A percentile compares a stretch with the other conserved stretches of the same genome.
These are phyloP conservation scores for Girardia tigrina DNA, from an alignment of 2,888 invertebrate species.

Conservation along the genomic window DNA sequence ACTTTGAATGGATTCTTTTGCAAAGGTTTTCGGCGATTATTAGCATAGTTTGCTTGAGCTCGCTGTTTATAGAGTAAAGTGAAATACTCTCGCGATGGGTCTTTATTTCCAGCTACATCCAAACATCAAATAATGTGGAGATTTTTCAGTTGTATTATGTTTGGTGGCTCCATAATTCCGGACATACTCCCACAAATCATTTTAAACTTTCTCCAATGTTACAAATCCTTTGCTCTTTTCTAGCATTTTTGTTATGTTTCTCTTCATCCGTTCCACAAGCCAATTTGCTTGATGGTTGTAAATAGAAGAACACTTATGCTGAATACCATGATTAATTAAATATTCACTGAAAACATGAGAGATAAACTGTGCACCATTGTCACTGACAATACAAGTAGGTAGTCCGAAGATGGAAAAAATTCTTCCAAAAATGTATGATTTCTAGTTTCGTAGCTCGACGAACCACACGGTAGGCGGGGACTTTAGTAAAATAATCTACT, in stretches of 20 bases:
- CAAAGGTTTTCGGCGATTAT: slow-evolving; percentile 26
- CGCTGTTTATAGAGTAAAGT: slow-evolving; percentile 8
- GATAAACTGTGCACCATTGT: slow-evolving; percentile 29
- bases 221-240: too few species aligned
- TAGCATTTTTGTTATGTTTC: slow-evolving; percentile 26
- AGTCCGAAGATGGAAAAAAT: too few species aligned
- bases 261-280: slow-evolving; percentile 21
- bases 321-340: slow-evolving; percentile 28
- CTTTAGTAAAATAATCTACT: slow-evolving; percentile 24
- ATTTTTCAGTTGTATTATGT: slow-evolving; percentile 27
- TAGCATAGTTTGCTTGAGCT: slow-evolving; percentile 25
- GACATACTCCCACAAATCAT: slow-evolving; percentile 28
- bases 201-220: slow-evolving; percentile 13
- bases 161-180: slow-evolving; percentile 12
- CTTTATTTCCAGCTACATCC: too few species aligned
- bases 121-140: slow-evolving; percentile 26
- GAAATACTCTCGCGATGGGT: too few species aligned
- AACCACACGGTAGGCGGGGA: slow-evolving; percentile 4
- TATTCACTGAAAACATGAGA: slow-evolving; percentile 9
- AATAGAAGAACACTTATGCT: slow-evolving; percentile 27
- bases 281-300: slow-evolving; percentile 31
- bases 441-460: not conserved
- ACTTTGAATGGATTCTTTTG: not conserved
- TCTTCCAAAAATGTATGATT: slow-evolving; percentile 15
- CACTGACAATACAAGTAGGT: slow-evolving; percentile 16